Conservation (phyloP, 2,113 vertebrate genomes). For the Paratilapia polleni region DNA sequence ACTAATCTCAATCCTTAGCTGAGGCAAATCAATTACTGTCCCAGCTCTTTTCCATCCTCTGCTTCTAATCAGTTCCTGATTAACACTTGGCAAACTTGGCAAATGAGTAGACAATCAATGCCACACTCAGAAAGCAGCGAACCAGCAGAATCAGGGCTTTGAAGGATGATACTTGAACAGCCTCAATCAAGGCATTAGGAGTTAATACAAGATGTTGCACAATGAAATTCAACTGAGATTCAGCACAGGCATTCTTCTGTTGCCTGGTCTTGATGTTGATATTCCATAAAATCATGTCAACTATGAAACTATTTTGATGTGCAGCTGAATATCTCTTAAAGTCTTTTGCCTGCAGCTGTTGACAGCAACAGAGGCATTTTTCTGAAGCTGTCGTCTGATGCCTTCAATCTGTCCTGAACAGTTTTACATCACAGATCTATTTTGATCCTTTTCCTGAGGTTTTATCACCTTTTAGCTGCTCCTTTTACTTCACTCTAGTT, state of each 20-base stretch:
- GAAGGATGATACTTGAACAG: neutral
- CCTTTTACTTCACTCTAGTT: neutral
- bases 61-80: slow-evolving; percentile 69
- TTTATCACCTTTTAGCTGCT: slow-evolving; percentile 23
- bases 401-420: slow-evolving; percentile 18
- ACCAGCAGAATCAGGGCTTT: neutral
- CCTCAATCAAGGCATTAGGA: slow-evolving; percentile 15
- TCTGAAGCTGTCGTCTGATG: neutral
- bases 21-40: slow-evolving; percentile 59
- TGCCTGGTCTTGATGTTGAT: neutral
- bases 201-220: neutral
- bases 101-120: slow-evolving; percentile 58
- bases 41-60: slow-evolving; percentile 31
- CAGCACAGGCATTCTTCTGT: neutral
- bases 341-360: slow-evolving; percentile 19
- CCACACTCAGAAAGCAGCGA: neutral
- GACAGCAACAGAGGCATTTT: slow-evolving; percentile 26
- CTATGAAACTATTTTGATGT: neutral
- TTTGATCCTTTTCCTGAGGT: neutral
- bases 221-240: neutral
- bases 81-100: slow-evolving; percentile 56
- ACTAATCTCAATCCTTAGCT: slow-evolving; percentile 45
- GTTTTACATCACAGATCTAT: slow-evolving; percentile 19
- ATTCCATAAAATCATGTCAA: neutral
- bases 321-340: neutral